Conservation (phyloP, 2,797 vertebrate genomes). For the Podargus strigoides region DNA sequence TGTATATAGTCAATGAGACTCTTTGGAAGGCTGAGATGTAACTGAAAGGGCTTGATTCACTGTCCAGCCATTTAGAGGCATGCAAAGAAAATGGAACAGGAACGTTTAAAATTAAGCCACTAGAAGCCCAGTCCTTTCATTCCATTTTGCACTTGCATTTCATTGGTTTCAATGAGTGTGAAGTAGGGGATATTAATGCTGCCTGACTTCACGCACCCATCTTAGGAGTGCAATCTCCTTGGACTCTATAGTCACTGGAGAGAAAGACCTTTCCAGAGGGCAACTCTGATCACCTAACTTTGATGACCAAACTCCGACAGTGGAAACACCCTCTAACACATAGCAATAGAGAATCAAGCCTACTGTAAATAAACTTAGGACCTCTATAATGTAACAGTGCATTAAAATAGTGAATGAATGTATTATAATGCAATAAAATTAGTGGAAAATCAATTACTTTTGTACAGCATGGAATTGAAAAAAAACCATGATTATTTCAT, state of each 20-base stretch:
- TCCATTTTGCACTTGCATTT: background rate
- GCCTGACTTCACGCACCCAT: background rate
- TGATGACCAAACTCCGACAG: background rate
- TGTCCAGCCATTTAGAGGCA: background rate
- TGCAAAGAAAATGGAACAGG: background rate
- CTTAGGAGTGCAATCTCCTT: background rate
- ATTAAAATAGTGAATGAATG: background rate
- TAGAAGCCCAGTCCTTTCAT: background rate
- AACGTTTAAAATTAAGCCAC: background rate
- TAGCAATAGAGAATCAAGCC: background rate
- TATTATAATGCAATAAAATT: background rate
- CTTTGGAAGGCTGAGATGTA: background rate
- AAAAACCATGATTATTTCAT: background rate
- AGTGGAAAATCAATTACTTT: background rate
- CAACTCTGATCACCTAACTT: background rate
- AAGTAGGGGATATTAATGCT: background rate
- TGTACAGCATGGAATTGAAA: background rate
- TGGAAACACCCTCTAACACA: background rate
- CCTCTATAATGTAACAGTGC: background rate
- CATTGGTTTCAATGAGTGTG: background rate
- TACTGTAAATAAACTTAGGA: background rate
- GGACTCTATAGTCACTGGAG: background rate
- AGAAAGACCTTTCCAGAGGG: background rate
- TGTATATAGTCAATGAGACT: background rate
- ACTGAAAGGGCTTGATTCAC: background rate